phyloP scores from a whole-genome alignment of 2,113 vertebrate species.

The Rhombomys opimus region DNA sequence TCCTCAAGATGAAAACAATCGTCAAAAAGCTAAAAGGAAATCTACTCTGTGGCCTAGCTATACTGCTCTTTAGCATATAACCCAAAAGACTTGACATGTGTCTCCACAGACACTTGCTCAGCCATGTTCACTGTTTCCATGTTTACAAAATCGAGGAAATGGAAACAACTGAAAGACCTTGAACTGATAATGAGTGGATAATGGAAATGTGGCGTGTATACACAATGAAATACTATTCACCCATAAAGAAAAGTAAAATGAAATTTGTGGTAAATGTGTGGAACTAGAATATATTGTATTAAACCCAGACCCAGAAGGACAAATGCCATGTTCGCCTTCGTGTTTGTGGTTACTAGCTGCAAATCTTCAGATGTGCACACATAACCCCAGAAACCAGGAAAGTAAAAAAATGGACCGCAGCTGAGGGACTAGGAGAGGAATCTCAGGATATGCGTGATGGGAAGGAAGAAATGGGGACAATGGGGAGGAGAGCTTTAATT shows the following conservation, averaged over 20 bases:
- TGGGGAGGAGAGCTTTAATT: not conserved
- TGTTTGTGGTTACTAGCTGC: not conserved
- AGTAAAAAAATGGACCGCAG: not conserved
- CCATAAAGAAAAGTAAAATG: not conserved
- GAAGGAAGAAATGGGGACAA: not conserved
- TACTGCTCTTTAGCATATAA: not conserved
- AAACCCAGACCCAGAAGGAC: not conserved
- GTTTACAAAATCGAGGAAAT: not conserved
- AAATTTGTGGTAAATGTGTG: not conserved
- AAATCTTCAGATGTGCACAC: not conserved
- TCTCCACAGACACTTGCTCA: not conserved
- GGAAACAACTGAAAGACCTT: not conserved
- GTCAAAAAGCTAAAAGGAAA: not conserved
- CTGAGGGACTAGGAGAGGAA: not conserved
- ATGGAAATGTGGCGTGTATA: not conserved
- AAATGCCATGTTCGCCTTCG: not conserved
- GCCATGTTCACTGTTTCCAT: not conserved
- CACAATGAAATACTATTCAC: not conserved
- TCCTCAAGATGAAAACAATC: not conserved
- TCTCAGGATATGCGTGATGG: not conserved
- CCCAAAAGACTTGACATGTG: not conserved
- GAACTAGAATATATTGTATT: not conserved
- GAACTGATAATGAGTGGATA: not conserved
- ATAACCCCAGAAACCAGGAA: not conserved
- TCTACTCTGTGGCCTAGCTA: not conserved